Evolutionary conservation across 2,888 invertebrate species (phyloP).

Genomic region (Dione vanillae): DNA sequence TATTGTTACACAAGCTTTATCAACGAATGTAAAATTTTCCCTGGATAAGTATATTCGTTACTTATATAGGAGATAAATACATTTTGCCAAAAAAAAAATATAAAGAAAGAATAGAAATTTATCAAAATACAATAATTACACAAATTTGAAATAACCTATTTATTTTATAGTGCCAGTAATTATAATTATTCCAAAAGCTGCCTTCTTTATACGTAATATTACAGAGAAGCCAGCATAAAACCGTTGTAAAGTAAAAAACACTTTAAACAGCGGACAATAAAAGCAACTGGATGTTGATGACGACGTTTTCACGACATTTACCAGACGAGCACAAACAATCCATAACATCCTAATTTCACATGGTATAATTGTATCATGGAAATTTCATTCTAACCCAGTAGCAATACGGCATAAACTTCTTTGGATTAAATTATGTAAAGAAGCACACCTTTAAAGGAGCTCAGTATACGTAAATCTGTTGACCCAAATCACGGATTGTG

Average conservation of each 20-base stretch:
- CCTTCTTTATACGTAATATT: background rate
- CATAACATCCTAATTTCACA: constrained; percentile 11
- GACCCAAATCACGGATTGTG: constrained; percentile 45
- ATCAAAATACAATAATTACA: no score
- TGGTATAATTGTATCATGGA: constrained; percentile 10
- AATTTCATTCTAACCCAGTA: background rate
- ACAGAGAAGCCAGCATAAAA: background rate
- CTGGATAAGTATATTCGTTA: no score
- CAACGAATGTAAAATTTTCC: no score
- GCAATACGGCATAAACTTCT: background rate
- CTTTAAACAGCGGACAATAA: constrained; percentile 41
- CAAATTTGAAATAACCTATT: no score
- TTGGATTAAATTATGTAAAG: constrained; percentile 5
- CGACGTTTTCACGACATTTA: constrained; percentile 43
- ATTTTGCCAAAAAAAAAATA: no score
- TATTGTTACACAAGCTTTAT: no score
- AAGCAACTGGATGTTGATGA: constrained; percentile 42
- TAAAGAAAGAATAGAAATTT: no score
- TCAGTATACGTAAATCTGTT: constrained; percentile 43
- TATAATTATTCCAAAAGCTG: background rate
- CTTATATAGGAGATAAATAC: no score
- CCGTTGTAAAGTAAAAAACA: constrained; percentile 36
- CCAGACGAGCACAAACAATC: constrained; percentile 33
- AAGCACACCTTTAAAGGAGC: constrained; percentile 25
- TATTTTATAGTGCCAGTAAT: no score